These are phyloP conservation scores for Pterocles burchelli DNA, from an alignment of 2,113 vertebrate species.

Conservation along the genomic window DNA sequence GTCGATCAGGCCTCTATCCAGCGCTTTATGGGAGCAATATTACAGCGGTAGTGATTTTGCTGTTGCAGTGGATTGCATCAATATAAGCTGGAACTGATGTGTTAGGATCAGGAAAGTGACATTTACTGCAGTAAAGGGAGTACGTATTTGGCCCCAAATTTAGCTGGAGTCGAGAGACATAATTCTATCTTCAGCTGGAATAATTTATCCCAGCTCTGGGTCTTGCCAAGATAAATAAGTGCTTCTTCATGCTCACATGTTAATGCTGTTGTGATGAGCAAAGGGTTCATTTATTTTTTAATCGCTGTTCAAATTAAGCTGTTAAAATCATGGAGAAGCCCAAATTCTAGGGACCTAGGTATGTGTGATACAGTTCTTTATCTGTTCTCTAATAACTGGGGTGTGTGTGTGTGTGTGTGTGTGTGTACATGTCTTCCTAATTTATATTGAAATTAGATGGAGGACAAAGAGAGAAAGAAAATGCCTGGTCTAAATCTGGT, in stretches of 20 bases:
- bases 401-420: no score
- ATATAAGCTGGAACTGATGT: constrained; percentile 34
- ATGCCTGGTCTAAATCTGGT: constrained; percentile 40
- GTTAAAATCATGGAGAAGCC: not conserved
- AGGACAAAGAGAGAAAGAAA: constrained; percentile 28
- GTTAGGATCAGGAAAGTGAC: constrained; percentile 32
- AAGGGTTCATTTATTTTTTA: constrained; percentile 2
- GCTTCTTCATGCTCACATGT: constrained; percentile 21
- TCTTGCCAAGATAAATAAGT: constrained; percentile 39
- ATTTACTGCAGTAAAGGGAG: constrained; percentile 49
- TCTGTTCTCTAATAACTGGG: not conserved
- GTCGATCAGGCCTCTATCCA: not conserved
- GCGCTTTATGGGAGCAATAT: constrained; percentile 28
- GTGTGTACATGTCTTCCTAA: not conserved
- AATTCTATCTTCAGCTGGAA: constrained; percentile 37
- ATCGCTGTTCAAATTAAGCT: not conserved
- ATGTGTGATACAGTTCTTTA: not conserved
- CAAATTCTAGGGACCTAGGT: not conserved
- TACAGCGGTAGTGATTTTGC: not conserved
- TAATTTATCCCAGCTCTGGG: constrained; percentile 1
- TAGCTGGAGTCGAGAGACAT: constrained; percentile 16
- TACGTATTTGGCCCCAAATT: not conserved
- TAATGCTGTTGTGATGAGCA: constrained; percentile 26
- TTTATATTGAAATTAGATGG: constrained; percentile 37
- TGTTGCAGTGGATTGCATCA: constrained; percentile 42